Evolutionary conservation across 1,140 invertebrate genomes (phyloP).

Genomic region (fruit fly (Drosophila melanogaster)): Release_6_plus_ISO1_MT NT_033779.5:4507501-4508000

Average conservation of each 20-base stretch:
- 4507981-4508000: slow-evolving; percentile 89
- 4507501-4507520: slow-evolving; percentile 90
- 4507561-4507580: slow-evolving; percentile 86
- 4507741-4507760: slow-evolving; percentile 89
- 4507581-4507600: slow-evolving; percentile 89
- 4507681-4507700: slow-evolving; percentile 90
- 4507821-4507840: slow-evolving; percentile 91
- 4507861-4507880: slow-evolving; percentile 81
- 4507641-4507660: slow-evolving; percentile 87
- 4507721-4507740: slow-evolving; percentile 88
- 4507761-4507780: slow-evolving; percentile 92
- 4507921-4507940: slow-evolving; percentile 85
- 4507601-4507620: slow-evolving; percentile 86
- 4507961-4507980: slow-evolving; percentile 92
- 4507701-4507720: slow-evolving; percentile 89
- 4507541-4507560: slow-evolving; percentile 87
- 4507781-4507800: slow-evolving; percentile 89
- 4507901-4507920: slow-evolving; percentile 8
- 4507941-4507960: slow-evolving; percentile 87
- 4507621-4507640: slow-evolving; percentile 88
- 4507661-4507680: slow-evolving; percentile 88
- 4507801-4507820: slow-evolving; percentile 87
- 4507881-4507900: slow-evolving; percentile 44
- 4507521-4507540: slow-evolving; percentile 91
- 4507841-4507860: slow-evolving; percentile 88